Base-by-base conservation (phyloP, 2,797 vertebrate genomes). In the Bovichtus diacanthus region DNA sequence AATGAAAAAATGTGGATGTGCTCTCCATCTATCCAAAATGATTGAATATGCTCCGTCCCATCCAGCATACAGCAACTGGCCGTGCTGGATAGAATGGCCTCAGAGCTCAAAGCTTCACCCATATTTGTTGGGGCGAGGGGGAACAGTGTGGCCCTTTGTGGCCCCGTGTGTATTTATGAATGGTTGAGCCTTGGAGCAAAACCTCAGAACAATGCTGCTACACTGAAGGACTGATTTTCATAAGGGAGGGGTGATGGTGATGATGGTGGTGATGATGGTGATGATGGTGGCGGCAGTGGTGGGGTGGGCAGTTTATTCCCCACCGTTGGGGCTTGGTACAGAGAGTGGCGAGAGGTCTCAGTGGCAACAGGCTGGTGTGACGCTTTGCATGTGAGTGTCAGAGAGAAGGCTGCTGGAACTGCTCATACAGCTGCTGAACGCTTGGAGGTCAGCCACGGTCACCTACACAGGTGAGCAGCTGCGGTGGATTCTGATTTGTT, bases 261-360 rank as follows among this genome's bases (percentile, higher is more conserved):
- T 71, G 84, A 29, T 65, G 87, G 53, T 72, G 83, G 51, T 76
- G 88, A 55, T 77, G 66, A 29, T 4, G 78, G 69, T 53, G 71
- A 44, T n/a, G 55, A 47, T 3, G 51, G 76, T 31, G 80, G 21
- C 2, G 13, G 19, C n/a, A 27, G 74, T 29, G 82, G 63, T 67
- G 89, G 85, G 78, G 87, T 76, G 88, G 85, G 83, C 66, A 62
- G 88, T 85, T 91, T 87, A 88, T 85, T 87, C 85, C 71, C 85
- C 88, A 87, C 88, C 72, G 63, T 81, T 94, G 94, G 95, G 94
- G 93, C 93, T 91, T 95, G 95, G 95, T 95, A 96, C 95, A 93
- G 93, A 94, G 89, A 82, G 93, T 89, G 91, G 90, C 85, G 88
- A 92, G 90, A 94, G 92, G 81, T 93, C 87, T 84, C 70, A 76